These are phyloP conservation scores for Cyprinodon tularosa DNA, from an alignment of 2,113 vertebrate genomes.

Conservation along the genomic window DNA sequence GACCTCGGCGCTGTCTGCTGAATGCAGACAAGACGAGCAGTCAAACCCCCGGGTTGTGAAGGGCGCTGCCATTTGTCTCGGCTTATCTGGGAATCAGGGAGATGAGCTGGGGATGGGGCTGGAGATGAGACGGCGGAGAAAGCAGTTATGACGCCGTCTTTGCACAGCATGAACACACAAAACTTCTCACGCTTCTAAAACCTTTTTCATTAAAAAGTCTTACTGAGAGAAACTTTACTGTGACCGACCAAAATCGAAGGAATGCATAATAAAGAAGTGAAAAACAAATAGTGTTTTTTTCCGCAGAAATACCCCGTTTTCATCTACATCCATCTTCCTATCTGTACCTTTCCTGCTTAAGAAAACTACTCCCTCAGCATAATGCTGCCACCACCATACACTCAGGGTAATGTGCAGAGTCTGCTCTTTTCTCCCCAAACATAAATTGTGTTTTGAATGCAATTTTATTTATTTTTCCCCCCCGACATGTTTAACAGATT, in stretches of 20 bases:
- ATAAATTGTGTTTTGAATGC: too few relatives aligned
- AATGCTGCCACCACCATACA: neutral
- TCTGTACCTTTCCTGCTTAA: too few relatives aligned
- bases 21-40: conserved; percentile 57
- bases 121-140: conserved; percentile 21
- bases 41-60: conserved; percentile 44
- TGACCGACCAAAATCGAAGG: too few relatives aligned
- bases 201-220: too few relatives aligned
- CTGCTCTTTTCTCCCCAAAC: too few relatives aligned
- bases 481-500: too few relatives aligned
- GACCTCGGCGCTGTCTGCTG: conserved; percentile 39
- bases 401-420: too few relatives aligned
- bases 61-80: conserved; percentile 51
- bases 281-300: neutral
- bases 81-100: conserved; percentile 53
- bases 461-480: too few relatives aligned
- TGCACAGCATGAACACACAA: neutral
- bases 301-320: neutral
- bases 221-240: too few relatives aligned
- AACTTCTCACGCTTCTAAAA: too few relatives aligned
- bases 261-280: too few relatives aligned
- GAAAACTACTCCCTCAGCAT: neutral
- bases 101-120: conserved; percentile 21
- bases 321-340: too few relatives aligned
- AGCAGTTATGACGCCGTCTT: neutral